phyloP scores from a whole-genome alignment of 1,140 invertebrate species.

The Drepana arcuata region DNA sequence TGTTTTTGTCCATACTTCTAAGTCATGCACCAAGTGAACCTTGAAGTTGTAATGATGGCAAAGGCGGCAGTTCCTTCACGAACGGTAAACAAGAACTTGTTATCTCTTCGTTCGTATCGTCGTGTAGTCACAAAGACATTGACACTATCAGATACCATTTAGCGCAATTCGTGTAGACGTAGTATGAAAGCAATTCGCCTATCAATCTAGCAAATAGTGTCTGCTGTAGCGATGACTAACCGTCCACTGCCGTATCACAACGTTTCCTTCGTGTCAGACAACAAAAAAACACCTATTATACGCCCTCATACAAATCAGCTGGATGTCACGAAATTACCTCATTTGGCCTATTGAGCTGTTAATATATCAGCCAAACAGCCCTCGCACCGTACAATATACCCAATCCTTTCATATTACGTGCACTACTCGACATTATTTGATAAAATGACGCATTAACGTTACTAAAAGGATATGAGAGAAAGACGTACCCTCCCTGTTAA shows the following conservation, averaged over 20 bases:
- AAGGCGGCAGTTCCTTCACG: conserved; percentile 22
- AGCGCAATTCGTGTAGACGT: conserved; percentile 28
- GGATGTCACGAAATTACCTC: conserved; percentile 35
- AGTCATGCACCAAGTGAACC: conserved; percentile 1
- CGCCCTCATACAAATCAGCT: conserved; percentile 57
- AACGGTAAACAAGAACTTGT: conserved; percentile 49
- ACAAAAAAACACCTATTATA: conserved; percentile 28
- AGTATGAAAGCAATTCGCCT: no score
- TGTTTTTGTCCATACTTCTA: no score
- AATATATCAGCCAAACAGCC: conserved; percentile 7
- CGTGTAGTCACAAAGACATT: conserved; percentile 62
- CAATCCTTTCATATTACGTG: conserved; percentile 28
- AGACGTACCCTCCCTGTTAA: conserved; percentile 69
- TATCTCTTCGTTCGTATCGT: conserved; percentile 47
- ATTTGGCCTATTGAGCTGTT: no score
- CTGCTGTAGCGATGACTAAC: conserved; percentile 61
- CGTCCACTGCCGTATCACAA: conserved; percentile 49
- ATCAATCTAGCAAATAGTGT: conserved; percentile 47
- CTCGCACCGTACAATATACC: conserved; percentile 10
- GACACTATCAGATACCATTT: conserved; percentile 41
- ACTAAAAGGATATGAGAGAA: conserved; percentile 64
- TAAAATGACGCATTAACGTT: conserved; percentile 69
- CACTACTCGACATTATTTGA: conserved; percentile 49
- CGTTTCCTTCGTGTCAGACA: conserved; percentile 43
- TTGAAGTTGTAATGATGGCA: conserved; percentile 21